Evolutionary conservation across 2,113 vertebrate species (phyloP).

Genomic region (Seriola quinqueradiata): DNA sequence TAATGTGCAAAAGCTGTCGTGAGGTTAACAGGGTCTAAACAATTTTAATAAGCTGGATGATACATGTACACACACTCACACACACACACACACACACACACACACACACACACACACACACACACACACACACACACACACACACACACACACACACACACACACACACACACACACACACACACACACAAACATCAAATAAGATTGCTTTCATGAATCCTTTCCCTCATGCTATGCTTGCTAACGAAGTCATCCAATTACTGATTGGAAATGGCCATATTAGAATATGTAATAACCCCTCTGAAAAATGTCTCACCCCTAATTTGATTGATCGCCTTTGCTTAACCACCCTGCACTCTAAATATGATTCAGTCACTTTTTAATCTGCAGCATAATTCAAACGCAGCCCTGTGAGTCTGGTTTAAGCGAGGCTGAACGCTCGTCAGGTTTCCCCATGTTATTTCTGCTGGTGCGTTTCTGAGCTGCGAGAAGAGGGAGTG

Average conservation of each 20-base stretch:
- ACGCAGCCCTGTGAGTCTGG: constrained; percentile 17
- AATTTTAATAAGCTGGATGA: constrained; percentile 50
- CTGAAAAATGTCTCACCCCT: constrained; percentile 30
- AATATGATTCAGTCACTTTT: constrained; percentile 54
- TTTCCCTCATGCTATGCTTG: constrained; percentile 22
- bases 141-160: neutral
- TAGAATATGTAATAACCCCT: constrained; percentile 56
- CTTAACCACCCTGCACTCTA: constrained; percentile 22
- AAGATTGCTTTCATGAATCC: constrained; percentile 31
- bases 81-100: neutral
- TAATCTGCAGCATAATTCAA: constrained; percentile 51
- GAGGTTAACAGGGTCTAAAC: constrained; percentile 42
- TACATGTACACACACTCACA: neutral
- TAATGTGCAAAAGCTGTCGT: constrained; percentile 29
- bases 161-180: neutral
- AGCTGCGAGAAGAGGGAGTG: constrained; percentile 55
- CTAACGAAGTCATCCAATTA: constrained; percentile 54
- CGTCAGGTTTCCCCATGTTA: constrained; percentile 16
- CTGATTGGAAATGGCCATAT: constrained; percentile 45
- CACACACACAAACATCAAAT: neutral
- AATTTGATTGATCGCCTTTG: constrained; percentile 61
- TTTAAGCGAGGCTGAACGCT: constrained; percentile 1
- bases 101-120: neutral
- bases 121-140: neutral
- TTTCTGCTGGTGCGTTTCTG: constrained; percentile 43